These are phyloP conservation scores for Lytechinus pictus DNA, from an alignment of 35 echinoderm and acorn worm species.

Conservation along the genomic window DNA sequence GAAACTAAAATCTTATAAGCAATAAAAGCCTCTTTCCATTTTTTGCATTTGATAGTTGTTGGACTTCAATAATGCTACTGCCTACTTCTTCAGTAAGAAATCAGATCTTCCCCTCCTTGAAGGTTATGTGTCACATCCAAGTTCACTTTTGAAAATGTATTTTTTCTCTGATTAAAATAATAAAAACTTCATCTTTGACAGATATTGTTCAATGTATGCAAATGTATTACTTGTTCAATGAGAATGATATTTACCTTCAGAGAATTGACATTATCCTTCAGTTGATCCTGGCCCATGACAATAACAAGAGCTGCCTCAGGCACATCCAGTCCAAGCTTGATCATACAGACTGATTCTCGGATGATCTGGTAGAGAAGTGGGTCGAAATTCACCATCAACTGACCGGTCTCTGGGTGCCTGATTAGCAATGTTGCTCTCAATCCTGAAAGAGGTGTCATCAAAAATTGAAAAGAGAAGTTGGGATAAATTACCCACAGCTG, in stretches of 20 bases:
- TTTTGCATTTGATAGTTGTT: background rate
- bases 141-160: background rate
- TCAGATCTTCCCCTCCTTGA: background rate
- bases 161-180: background rate
- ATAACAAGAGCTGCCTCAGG: slow-evolving; percentile 87
- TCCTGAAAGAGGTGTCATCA: background rate
- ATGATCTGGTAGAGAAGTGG: slow-evolving; percentile 92
- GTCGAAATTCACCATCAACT: slow-evolving; percentile 94
- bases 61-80: background rate
- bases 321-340: slow-evolving; percentile 89
- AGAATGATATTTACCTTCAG: slow-evolving; percentile 69
- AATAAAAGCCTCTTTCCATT: background rate
- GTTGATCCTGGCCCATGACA: slow-evolving; percentile 81
- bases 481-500: no score
- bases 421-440: slow-evolving; percentile 87
- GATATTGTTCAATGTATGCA: background rate
- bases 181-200: background rate
- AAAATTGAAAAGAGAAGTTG: no score
- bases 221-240: background rate
- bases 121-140: background rate
- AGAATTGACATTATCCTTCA: slow-evolving; percentile 78
- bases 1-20: background rate
- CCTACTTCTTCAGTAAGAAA: background rate
- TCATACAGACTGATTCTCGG: slow-evolving; percentile 89
- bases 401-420: slow-evolving; percentile 81